phyloP scores from a whole-genome alignment of 2,888 invertebrate species.

The Callosobruchus maculatus region DNA sequence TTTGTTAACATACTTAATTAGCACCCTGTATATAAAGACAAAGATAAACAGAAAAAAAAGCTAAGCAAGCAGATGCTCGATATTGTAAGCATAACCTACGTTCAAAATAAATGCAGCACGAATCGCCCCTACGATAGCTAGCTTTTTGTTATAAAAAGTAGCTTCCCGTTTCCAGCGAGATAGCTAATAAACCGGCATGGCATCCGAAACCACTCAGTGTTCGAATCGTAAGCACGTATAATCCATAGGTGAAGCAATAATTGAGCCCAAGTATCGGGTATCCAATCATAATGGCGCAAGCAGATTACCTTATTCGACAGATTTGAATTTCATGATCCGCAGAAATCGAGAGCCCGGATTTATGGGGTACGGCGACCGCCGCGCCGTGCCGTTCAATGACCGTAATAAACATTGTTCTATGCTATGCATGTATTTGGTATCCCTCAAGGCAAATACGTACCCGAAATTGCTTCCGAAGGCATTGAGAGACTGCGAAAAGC shows the following conservation, averaged over 20 bases:
- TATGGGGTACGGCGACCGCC: neutral
- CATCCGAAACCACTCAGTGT: neutral
- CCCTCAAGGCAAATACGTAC: neutral
- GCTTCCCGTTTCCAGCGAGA: neutral
- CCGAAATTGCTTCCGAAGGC: neutral
- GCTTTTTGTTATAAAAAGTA: neutral
- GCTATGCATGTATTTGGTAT: neutral
- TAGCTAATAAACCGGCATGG: neutral
- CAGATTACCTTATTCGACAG: neutral
- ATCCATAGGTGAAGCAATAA: neutral
- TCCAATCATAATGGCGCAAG: neutral
- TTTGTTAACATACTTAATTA: too few species aligned
- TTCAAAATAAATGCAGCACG: neutral
- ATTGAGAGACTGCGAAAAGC: too few species aligned
- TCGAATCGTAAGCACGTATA: neutral
- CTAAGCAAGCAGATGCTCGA: too few species aligned
- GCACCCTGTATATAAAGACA: too few species aligned
- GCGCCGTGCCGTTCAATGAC: neutral
- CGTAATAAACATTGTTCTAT: neutral
- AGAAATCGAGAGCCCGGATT: neutral
- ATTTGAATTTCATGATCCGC: neutral
- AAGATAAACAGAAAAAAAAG: too few species aligned
- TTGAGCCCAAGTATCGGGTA: neutral
- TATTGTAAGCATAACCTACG: neutral
- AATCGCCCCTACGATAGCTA: neutral